Base-by-base conservation (phyloP, 2,797 vertebrate species). In the Syngnathus rostellatus region DNA sequence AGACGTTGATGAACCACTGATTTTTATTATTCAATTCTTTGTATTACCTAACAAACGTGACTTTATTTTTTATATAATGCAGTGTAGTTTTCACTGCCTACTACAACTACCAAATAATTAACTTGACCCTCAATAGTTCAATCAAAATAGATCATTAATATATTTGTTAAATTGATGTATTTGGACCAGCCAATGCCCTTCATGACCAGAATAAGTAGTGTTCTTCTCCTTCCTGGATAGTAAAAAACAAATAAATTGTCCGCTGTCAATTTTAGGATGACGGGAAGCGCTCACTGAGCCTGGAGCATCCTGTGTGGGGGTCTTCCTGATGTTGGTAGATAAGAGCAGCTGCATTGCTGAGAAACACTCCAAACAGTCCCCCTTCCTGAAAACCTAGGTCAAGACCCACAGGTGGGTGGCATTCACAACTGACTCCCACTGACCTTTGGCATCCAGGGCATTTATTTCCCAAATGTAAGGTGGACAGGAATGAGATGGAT, bases 311-410 rank as follows among this genome's bases (percentile, higher is more conserved):
- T 64, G 70, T 39, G 61, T 9, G 37, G 55, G 61, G 55, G 61
- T 61, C 62, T 19, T 61, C 67, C 68, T 40, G 66, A 77, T 64
- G 57, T 72, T 66, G 65, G 50, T 68, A 60, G 62, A 77, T 66
- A 51, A 58, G 41, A 71, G 53, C 61, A 69, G 67, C 75, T 71
- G 68, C 69, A 68, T 67, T 50, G 64, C 2, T n/a, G 64, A 50
- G 53, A 5, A 2, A 0, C 11, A 45, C 1, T 5, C 21, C 17
- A 19, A 14, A 45, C 16, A 19, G 16, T 2, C 46, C 46, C 46
- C 8, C 48, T 50, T 50, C 48, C 19, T n/a, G 48, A 50, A 50
- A 50, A 50, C 48, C 48, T 19, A n/a, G 48, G 48, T 50, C 48
- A 50, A 50, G 48, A 50, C 48, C 48, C 17, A n/a, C 48, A n/a